A percentile compares a stretch with the other conserved stretches of the same genome.
Conservation (phyloP, 2,797 vertebrate species). For the Tokudaia muenninki region DNA sequence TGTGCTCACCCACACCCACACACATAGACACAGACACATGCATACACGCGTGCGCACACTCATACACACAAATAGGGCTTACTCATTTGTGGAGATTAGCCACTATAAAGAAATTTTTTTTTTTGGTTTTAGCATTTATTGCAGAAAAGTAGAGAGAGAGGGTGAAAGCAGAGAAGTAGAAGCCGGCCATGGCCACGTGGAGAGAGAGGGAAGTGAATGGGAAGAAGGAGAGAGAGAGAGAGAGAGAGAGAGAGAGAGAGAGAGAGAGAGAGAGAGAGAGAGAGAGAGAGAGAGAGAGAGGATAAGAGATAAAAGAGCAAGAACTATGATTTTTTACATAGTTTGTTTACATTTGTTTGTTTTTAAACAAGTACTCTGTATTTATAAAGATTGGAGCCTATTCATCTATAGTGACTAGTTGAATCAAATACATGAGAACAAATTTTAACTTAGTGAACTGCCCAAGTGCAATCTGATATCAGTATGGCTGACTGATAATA, state of each 20-base stretch:
- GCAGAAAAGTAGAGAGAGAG: too few relatives aligned
- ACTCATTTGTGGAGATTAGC: background rate
- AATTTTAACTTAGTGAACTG: background rate
- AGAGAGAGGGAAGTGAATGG: too few relatives aligned
- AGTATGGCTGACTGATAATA: background rate
- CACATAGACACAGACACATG: background rate
- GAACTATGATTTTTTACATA: background rate
- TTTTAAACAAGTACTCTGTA: background rate
- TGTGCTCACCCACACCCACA: rapidly evolving
- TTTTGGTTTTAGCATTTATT: too few relatives aligned
- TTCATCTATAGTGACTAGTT: background rate
- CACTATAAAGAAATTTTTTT: background rate
- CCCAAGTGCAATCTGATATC: background rate
- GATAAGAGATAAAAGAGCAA: too few relatives aligned
- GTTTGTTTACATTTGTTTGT: background rate
- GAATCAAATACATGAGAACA: conserved; percentile 27
- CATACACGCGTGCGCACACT: background rate
- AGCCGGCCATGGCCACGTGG: too few relatives aligned
- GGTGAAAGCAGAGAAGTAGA: too few relatives aligned
- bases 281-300: too few relatives aligned
- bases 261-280: too few relatives aligned
- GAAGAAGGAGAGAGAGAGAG: too few relatives aligned
- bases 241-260: too few relatives aligned
- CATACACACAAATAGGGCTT: background rate
- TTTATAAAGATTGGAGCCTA: background rate